A percentile compares a stretch with the other conserved stretches of the same genome.
Evolutionary conservation across 1,140 invertebrate genomes (phyloP).

Genomic region (Lepidostoma basale): DNA sequence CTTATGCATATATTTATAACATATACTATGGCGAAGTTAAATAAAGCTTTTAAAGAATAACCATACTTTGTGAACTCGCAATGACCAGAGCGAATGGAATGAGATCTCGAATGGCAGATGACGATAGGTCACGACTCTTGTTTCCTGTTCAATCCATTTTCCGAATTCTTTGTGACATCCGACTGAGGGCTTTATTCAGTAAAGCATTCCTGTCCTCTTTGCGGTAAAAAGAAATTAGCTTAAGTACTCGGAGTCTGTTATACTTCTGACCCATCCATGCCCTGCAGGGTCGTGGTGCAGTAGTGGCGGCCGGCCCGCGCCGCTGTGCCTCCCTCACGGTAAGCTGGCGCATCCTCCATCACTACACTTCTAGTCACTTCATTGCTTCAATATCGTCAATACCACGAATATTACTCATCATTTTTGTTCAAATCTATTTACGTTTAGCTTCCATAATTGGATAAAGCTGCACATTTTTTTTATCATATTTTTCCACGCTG

Average conservation of each 20-base stretch:
- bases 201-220: not conserved
- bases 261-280: conserved; percentile 44
- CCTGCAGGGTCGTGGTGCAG: conserved; percentile 39
- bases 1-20: conserved; percentile 42
- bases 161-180: conserved; percentile 21
- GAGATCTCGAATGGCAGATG: not conserved
- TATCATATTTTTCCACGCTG: too few species aligned
- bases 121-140: not conserved
- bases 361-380: too few species aligned
- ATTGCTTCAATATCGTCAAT: too few species aligned
- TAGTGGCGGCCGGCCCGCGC: conserved; percentile 25
- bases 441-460: too few species aligned
- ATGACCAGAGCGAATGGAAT: not conserved
- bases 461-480: too few species aligned
- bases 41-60: conserved; percentile 43
- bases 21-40: conserved; percentile 39
- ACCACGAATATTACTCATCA: too few species aligned
- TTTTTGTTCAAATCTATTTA: too few species aligned
- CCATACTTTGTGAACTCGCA: conserved; percentile 29
- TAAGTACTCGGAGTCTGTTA: not conserved
- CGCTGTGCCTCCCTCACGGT: conserved; percentile 49
- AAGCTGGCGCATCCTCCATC: conserved; percentile 45
- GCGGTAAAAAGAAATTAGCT: conserved; percentile 15
- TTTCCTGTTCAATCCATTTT: not conserved
- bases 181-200: not conserved